A percentile compares a stretch with the other conserved stretches of the same genome.
Conservation (phyloP, 2,797 vertebrate species). For the Amazonetta brasiliensis region DNA sequence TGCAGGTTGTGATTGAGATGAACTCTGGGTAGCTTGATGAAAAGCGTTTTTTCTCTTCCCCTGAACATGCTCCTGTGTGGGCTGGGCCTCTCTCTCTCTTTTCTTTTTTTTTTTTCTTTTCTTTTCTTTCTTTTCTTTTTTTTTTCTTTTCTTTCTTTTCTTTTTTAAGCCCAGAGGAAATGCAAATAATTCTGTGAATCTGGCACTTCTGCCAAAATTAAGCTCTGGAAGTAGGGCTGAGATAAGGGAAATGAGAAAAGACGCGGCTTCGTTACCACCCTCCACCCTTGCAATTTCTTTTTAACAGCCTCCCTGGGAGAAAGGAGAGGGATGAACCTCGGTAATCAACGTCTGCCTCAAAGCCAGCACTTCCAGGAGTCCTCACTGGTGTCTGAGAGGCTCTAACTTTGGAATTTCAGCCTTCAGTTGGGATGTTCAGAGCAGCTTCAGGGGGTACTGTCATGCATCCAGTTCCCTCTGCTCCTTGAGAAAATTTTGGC, state of each 20-base stretch:
- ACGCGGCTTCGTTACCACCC: fast-evolving
- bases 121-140: too few relatives aligned
- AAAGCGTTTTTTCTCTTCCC: neutral
- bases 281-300: neutral
- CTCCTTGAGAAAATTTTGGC: neutral
- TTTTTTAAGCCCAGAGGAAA: neutral
- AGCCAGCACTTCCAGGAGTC: neutral
- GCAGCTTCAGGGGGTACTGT: neutral
- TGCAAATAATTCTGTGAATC: neutral
- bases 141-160: too few relatives aligned
- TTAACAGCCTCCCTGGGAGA: neutral
- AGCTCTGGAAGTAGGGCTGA: neutral
- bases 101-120: too few relatives aligned
- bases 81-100: neutral
- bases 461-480: neutral
- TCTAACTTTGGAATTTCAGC: neutral
- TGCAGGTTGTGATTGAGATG: neutral
- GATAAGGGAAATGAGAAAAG: neutral
- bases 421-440: neutral
- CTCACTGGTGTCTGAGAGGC: neutral
- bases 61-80: neutral
- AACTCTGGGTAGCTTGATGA: neutral
- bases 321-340: neutral
- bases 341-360: neutral
- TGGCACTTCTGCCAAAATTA: neutral